These are phyloP conservation scores for Tringa solitaria DNA, from an alignment of 2,113 vertebrate species.

Conservation along the genomic window DNA sequence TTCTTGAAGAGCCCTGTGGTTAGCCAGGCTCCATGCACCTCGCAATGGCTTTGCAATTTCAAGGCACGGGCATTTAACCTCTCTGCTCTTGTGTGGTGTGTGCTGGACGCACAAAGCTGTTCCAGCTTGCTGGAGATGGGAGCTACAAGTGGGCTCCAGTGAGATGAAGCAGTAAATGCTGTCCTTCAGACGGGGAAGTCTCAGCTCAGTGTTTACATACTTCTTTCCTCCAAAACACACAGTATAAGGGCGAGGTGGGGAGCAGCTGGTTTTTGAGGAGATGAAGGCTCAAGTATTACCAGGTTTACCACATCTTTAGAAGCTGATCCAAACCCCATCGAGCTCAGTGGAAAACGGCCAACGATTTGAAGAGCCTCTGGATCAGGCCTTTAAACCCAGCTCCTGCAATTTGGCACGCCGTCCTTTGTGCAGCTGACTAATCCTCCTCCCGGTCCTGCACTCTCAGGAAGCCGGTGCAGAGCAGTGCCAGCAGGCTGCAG, in stretches of 20 bases:
- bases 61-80: neutral
- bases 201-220: neutral
- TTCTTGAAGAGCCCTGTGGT: neutral
- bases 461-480: neutral
- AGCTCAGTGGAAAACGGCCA: neutral
- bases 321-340: neutral
- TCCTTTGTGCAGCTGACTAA: neutral
- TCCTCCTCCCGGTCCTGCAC: neutral
- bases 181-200: neutral
- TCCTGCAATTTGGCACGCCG: neutral
- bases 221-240: neutral
- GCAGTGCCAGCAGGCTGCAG: neutral
- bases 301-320: constrained; percentile 13
- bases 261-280: constrained; percentile 3
- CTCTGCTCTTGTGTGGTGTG: neutral
- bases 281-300: neutral
- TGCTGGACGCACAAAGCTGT: neutral
- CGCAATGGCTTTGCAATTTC: neutral
- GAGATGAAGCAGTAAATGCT: neutral
- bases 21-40: neutral
- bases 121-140: neutral
- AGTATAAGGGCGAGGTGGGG: neutral
- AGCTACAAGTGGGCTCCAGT: neutral
- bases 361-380: neutral
- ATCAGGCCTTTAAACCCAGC: neutral